phyloP scores from a whole-genome alignment of 2,113 vertebrate species.

The Sminthopsis crassicaudata region DNA sequence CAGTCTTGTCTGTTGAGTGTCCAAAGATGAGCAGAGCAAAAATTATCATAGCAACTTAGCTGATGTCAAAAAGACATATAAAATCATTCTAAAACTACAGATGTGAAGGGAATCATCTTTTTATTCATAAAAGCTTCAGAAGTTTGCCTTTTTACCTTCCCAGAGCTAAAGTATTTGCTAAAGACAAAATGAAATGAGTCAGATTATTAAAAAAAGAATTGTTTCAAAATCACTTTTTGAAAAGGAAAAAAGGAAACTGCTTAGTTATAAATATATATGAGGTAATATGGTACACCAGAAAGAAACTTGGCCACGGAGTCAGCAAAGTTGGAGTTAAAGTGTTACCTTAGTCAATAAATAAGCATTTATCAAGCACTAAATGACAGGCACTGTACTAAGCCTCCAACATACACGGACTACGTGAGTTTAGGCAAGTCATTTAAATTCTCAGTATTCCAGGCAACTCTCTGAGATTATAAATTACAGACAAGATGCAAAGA shows the following conservation, averaged over 20 bases:
- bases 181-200: conserved; percentile 52
- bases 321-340: too few species aligned
- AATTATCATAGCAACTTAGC: not conserved
- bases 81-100: not conserved
- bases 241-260: not conserved
- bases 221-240: not conserved
- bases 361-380: too few species aligned
- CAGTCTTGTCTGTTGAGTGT: not conserved
- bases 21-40: not conserved
- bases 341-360: too few species aligned
- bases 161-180: conserved; percentile 43
- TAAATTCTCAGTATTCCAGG: too few species aligned
- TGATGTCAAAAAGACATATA: not conserved
- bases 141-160: conserved; percentile 44
- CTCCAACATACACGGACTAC: too few species aligned
- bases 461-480: too few species aligned
- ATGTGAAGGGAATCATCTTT: not conserved
- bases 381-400: too few species aligned
- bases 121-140: conserved; percentile 3
- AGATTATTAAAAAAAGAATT: not conserved
- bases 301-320: too few species aligned
- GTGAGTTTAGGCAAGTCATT: too few species aligned
- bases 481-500: too few species aligned
- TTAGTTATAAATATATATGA: too few species aligned
- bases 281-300: too few species aligned